Conservation (phyloP, 2,113 vertebrate species). For the Sander vitreus region DNA sequence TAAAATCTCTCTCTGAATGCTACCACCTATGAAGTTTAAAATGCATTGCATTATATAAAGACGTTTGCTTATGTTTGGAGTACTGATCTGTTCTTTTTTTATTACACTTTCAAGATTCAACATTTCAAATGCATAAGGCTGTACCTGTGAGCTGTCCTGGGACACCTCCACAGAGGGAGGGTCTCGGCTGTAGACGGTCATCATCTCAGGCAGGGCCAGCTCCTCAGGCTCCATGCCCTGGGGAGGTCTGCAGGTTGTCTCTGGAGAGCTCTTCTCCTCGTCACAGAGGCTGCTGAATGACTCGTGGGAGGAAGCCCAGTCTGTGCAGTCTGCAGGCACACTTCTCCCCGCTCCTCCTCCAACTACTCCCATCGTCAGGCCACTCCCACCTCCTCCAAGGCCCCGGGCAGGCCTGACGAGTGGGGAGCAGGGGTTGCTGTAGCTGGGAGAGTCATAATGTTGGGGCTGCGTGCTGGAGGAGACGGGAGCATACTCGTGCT, state of each 20-base stretch:
- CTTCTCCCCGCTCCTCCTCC: slow-evolving; percentile 22
- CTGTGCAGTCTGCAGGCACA: slow-evolving; percentile 36
- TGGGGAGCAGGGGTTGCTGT: slow-evolving; percentile 54
- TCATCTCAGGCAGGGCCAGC: slow-evolving; percentile 64
- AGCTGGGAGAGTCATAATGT: slow-evolving; percentile 1
- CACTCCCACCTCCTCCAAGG: slow-evolving; percentile 31
- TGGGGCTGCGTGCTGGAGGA: slow-evolving; percentile 3
- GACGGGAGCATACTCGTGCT: not conserved
- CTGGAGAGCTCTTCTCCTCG: slow-evolving; percentile 29
- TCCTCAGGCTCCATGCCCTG: slow-evolving; percentile 65
- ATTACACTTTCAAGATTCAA: not conserved
- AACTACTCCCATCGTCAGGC: slow-evolving; percentile 16
- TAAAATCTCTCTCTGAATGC: not conserved
- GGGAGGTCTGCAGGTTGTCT: not conserved
- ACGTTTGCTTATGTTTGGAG: not conserved
- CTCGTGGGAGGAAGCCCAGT: slow-evolving; percentile 69
- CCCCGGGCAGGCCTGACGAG: not conserved
- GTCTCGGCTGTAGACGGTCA: slow-evolving; percentile 48
- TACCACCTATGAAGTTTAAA: not conserved
- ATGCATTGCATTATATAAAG: not conserved
- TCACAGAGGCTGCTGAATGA: slow-evolving; percentile 33
- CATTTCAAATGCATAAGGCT: not conserved
- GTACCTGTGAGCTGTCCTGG: slow-evolving; percentile 74
- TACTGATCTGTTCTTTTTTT: not conserved
- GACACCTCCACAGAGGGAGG: slow-evolving; percentile 28